Conservation (phyloP, 2,113 vertebrate genomes). For the Aphelocoma coerulescens region DNA sequence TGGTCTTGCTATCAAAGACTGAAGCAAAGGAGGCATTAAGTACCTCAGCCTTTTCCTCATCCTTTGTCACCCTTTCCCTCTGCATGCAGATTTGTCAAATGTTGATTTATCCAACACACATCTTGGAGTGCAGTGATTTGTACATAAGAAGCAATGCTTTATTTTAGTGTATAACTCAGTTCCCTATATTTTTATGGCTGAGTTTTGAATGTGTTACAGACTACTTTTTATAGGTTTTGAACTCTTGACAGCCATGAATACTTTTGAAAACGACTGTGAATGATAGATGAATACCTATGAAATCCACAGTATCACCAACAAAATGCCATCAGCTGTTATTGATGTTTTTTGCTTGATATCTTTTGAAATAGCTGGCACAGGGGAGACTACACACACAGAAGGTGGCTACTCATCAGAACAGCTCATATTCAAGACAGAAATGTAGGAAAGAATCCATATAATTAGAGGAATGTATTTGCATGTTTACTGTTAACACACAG, state of each 20-base stretch:
- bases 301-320: not conserved
- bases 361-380: not conserved
- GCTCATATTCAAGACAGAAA: not conserved
- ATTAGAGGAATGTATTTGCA: not conserved
- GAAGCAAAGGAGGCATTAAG: not conserved
- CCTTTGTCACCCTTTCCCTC: not conserved
- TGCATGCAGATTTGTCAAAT: not conserved
- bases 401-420: not conserved
- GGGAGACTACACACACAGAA: not conserved
- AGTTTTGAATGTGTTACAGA: not conserved
- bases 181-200: not conserved
- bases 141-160: not conserved
- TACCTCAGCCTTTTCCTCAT: not conserved
- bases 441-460: not conserved
- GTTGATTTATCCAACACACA: not conserved
- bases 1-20: not conserved
- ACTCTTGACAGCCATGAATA: not conserved
- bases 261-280: not conserved
- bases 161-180: not conserved
- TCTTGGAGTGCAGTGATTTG: not conserved
- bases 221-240: not conserved
- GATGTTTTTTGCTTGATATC: not conserved
- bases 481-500: not conserved
- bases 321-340: not conserved
- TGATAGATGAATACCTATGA: not conserved